Evolutionary conservation across 2,797 vertebrate genomes (phyloP).

Genomic region (Hydrophis major): DNA sequence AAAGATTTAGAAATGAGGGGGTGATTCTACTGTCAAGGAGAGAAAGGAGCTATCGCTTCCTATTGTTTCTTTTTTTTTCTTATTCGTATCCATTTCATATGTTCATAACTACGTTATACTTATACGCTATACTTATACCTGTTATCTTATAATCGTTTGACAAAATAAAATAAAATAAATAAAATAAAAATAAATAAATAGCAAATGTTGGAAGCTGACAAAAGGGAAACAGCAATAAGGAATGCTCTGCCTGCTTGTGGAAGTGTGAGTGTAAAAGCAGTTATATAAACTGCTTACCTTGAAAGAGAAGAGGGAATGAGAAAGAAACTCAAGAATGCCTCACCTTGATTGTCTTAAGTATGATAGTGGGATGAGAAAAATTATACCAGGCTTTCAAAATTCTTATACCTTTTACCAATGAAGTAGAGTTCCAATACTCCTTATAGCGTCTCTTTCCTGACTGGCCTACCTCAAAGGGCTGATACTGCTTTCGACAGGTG

Average conservation of each 20-base stretch:
- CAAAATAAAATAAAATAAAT: too few relatives aligned
- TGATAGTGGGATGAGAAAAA: neutral
- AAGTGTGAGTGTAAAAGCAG: neutral
- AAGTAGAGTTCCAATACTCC: neutral
- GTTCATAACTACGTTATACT: too few relatives aligned
- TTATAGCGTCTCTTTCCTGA: neutral
- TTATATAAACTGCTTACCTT: neutral
- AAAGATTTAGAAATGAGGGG: neutral
- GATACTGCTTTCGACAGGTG: neutral
- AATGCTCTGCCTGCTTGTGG: neutral
- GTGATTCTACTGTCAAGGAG: neutral
- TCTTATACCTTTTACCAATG: neutral
- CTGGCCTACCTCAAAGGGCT: neutral
- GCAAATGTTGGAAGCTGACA: neutral
- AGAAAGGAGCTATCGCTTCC: too few relatives aligned
- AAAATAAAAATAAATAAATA: neutral
- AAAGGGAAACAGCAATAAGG: neutral
- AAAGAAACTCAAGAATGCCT: neutral
- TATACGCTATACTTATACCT: too few relatives aligned
- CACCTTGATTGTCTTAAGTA: neutral
- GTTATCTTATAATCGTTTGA: too few relatives aligned
- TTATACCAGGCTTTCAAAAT: neutral
- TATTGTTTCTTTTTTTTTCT: too few relatives aligned
- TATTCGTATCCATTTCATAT: too few relatives aligned
- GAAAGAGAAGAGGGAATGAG: neutral